Evolutionary conservation across 2,888 invertebrate genomes (phyloP).

Genomic region (Sphecodes monilicornis): DNA sequence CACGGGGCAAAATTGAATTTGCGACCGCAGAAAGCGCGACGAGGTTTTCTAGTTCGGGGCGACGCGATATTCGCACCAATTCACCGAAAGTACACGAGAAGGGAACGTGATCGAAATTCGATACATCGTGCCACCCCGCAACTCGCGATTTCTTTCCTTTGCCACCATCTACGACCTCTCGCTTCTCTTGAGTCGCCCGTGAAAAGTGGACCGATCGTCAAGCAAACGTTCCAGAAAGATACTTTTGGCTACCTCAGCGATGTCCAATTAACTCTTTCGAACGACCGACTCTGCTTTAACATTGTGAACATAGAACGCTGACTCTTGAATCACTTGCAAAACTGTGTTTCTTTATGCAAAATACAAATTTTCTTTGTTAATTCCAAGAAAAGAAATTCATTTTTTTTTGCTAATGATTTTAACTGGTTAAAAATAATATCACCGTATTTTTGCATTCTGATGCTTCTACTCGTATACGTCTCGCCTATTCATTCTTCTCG

Average conservation of each 20-base stretch:
- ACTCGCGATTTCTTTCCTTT: background rate
- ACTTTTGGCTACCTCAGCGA: background rate
- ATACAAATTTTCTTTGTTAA: background rate
- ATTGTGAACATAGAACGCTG: background rate
- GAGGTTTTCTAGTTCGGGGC: conserved; percentile 45
- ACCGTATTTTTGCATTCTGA: no score
- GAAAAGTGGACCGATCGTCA: conserved; percentile 31
- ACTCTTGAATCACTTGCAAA: background rate
- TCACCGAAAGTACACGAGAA: conserved; percentile 67
- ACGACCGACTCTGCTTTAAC: background rate
- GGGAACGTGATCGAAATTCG: conserved; percentile 75
- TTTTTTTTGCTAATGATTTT: no score
- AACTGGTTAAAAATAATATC: no score
- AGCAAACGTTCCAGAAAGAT: conserved; percentile 27
- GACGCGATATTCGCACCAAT: conserved; percentile 61
- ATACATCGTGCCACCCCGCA: conserved; percentile 58
- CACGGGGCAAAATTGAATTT: conserved; percentile 65
- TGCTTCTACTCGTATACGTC: no score
- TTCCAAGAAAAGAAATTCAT: no score
- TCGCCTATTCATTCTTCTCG: no score
- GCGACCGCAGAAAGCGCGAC: conserved; percentile 59
- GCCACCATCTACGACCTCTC: conserved; percentile 4
- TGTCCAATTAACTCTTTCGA: conserved; percentile 14
- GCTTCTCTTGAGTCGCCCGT: background rate
- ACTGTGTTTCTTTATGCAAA: background rate